phyloP scores from a whole-genome alignment of 2,888 invertebrate genomes.

The Habroteleia sp. region DNA sequence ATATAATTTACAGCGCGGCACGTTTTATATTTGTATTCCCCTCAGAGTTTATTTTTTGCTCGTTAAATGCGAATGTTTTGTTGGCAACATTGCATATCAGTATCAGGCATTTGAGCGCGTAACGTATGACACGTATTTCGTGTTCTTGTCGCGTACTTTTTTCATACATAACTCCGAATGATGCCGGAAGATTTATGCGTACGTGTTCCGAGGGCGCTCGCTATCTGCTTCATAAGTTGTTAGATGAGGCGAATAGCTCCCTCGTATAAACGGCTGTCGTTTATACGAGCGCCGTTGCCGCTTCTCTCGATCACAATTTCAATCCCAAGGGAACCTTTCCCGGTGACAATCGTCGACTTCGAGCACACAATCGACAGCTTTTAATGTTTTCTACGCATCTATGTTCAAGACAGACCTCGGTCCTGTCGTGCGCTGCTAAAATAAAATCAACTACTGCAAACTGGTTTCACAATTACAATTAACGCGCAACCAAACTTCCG shows the following conservation, averaged over 20 bases:
- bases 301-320: constrained; percentile 62
- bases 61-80: constrained; percentile 40
- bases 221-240: constrained; percentile 78
- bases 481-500: too few species aligned
- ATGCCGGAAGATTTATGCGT: constrained; percentile 70
- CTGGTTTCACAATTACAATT: too few species aligned
- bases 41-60: constrained; percentile 37
- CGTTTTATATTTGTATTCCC: constrained; percentile 26
- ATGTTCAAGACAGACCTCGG: too few species aligned
- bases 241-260: constrained; percentile 77
- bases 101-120: constrained; percentile 49
- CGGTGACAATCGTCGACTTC: constrained; percentile 68
- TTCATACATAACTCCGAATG: constrained; percentile 55
- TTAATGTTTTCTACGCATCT: constrained; percentile 71
- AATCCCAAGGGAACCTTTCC: constrained; percentile 72
- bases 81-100: constrained; percentile 47
- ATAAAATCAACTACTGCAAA: constrained; percentile 13
- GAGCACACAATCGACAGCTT: constrained; percentile 74
- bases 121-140: constrained; percentile 51
- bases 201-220: constrained; percentile 65
- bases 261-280: constrained; percentile 63
- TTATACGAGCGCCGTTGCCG: constrained; percentile 53
- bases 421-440: too few species aligned
- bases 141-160: constrained; percentile 60
- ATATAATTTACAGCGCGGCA: constrained; percentile 11